phyloP scores from a whole-genome alignment of 2,888 invertebrate species.

The Elmis aenea region DNA sequence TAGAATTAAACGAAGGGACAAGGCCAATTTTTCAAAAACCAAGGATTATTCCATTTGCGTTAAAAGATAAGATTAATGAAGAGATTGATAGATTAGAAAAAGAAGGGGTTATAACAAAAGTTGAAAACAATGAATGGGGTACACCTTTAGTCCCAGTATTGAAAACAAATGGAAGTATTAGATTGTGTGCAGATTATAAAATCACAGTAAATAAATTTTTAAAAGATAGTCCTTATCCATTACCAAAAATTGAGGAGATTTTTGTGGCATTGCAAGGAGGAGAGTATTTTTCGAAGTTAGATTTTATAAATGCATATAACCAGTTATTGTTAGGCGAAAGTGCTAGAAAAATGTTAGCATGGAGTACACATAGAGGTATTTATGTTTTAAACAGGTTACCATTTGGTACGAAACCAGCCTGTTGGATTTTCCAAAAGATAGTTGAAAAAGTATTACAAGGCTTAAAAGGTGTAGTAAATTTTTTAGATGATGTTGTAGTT shows the following conservation, averaged over 20 bases:
- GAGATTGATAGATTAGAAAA: constrained; percentile 16
- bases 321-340: constrained; percentile 13
- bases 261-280: constrained; percentile 18
- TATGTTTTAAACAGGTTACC: constrained; percentile 35
- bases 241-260: constrained; percentile 13
- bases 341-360: constrained; percentile 7
- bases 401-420: constrained; percentile 35
- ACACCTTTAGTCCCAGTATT: constrained; percentile 21
- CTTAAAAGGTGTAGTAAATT: constrained; percentile 10
- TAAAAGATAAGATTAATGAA: constrained; percentile 14
- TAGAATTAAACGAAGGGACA: no score
- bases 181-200: constrained; percentile 23
- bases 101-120: constrained; percentile 19
- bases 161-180: constrained; percentile 12
- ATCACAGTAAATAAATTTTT: no score
- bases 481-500: constrained; percentile 26
- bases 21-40: constrained; percentile 12
- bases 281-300: constrained; percentile 11
- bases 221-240: constrained; percentile 14
- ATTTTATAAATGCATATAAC: constrained; percentile 15
- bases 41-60: constrained; percentile 12
- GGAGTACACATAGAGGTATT: constrained; percentile 28
- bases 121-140: constrained; percentile 17
- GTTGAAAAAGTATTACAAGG: constrained; percentile 16
- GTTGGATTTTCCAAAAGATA: constrained; percentile 37